Percentiles rank a stretch among this genome's conserved stretches.
Conservation (phyloP, 2,113 vertebrate genomes). For the Pachypanchax playfairii region DNA sequence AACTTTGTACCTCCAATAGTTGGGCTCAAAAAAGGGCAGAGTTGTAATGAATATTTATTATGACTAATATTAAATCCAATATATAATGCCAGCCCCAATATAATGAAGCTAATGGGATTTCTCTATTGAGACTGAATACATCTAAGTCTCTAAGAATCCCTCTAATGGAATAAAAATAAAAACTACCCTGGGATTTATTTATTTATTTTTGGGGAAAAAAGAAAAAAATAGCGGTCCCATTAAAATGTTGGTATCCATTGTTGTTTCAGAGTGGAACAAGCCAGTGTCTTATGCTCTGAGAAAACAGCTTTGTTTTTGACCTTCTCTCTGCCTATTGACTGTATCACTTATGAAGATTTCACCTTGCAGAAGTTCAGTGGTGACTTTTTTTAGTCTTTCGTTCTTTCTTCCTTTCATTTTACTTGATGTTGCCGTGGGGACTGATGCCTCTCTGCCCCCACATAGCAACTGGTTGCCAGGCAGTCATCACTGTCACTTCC, state of each 20-base stretch:
- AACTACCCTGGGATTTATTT: background rate
- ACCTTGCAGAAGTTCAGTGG: constrained; percentile 52
- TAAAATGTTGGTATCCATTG: background rate
- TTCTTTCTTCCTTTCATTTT: constrained; percentile 64
- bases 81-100: background rate
- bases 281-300: constrained; percentile 1
- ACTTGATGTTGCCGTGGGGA: constrained; percentile 71
- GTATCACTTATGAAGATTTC: constrained; percentile 30
- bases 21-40: too few relatives aligned
- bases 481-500: constrained; percentile 78
- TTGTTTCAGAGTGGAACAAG: constrained; percentile 16
- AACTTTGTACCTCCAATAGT: too few relatives aligned
- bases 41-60: too few relatives aligned
- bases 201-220: background rate
- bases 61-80: too few relatives aligned
- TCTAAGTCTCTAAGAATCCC: background rate
- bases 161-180: background rate
- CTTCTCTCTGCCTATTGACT: constrained; percentile 28
- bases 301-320: constrained; percentile 21
- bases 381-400: constrained; percentile 21
- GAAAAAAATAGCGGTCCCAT: background rate
- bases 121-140: background rate
- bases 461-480: constrained; percentile 77
- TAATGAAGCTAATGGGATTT: background rate
- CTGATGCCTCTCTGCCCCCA: constrained; percentile 60